Percentiles rank a stretch among this genome's conserved stretches.
Evolutionary conservation across 2,888 invertebrate species (phyloP).

Genomic region (Tinea semifulvella): DNA sequence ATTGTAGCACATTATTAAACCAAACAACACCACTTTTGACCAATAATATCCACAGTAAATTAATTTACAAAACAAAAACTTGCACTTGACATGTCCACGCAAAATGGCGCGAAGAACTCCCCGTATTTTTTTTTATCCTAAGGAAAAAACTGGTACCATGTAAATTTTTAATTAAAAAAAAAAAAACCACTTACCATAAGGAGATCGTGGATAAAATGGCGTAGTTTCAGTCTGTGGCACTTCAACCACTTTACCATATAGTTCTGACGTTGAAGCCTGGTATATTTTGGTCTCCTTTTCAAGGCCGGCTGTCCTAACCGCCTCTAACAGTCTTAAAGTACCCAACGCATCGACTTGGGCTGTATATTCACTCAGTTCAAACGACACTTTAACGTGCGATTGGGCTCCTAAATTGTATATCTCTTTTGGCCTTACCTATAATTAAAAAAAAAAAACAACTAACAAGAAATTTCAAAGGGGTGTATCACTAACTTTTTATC

Average conservation of each 20-base stretch:
- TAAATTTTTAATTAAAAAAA: too few relatives aligned
- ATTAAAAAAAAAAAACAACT: too few relatives aligned
- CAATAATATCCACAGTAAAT: too few relatives aligned
- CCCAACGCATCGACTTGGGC: conserved; percentile 98
- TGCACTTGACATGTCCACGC: too few relatives aligned
- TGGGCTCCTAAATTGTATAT: conserved; percentile 99
- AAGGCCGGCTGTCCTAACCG: conserved; percentile 88
- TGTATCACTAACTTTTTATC: too few relatives aligned
- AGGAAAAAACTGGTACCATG: too few relatives aligned
- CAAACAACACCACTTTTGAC: too few relatives aligned
- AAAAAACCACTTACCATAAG: conserved; percentile 85
- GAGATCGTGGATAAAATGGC: conserved; percentile 95
- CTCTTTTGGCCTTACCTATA: conserved; percentile 80
- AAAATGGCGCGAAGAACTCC: too few relatives aligned
- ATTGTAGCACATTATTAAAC: too few relatives aligned
- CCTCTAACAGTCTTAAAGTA: conserved; percentile 88
- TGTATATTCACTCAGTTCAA: conserved; percentile 98
- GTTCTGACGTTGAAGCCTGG: conserved; percentile 95
- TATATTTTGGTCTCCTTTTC: conserved; percentile 86
- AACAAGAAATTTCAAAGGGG: too few relatives aligned
- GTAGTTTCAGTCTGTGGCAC: conserved; percentile 94
- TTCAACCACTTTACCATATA: conserved; percentile 93
- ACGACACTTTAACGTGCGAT: conserved; percentile 98
- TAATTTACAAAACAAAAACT: too few relatives aligned
- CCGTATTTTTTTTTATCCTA: too few relatives aligned